These are phyloP conservation scores for Phaethornis superciliosus DNA, from an alignment of 2,113 vertebrate genomes.

Conservation along the genomic window DNA sequence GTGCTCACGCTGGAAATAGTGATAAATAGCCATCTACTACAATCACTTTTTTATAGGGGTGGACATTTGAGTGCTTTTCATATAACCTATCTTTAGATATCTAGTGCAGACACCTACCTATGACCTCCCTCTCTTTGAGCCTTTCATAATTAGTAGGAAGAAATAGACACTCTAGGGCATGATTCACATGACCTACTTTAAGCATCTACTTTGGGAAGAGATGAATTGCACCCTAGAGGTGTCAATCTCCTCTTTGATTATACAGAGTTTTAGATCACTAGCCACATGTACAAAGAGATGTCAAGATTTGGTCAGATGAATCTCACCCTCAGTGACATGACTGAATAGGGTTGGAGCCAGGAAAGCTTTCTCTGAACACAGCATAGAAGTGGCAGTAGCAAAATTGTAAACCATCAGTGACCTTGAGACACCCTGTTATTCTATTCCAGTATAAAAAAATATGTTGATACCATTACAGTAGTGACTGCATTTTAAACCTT, in stretches of 20 bases:
- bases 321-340: slow-evolving; percentile 3
- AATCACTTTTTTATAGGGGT: neutral
- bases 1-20: neutral
- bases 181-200: slow-evolving; percentile 45
- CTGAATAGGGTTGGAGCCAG: slow-evolving; percentile 7
- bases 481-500: neutral
- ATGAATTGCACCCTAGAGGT: slow-evolving; percentile 32
- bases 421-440: neutral
- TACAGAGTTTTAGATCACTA: slow-evolving; percentile 32
- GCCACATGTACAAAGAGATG: neutral
- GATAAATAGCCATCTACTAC: neutral
- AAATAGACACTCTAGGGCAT: neutral
- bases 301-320: slow-evolving; percentile 32
- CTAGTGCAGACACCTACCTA: neutral
- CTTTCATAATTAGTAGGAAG: slow-evolving; percentile 19
- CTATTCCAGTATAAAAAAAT: neutral
- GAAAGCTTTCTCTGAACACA: neutral
- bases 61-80: neutral
- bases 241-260: slow-evolving; percentile 34
- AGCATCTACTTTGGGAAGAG: neutral
- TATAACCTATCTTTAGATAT: neutral
- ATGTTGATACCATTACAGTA: neutral
- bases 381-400: neutral
- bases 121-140: neutral
- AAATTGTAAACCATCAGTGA: neutral